Evolutionary conservation across 1,140 invertebrate species (phyloP).

Genomic region (Drosophila nikananu): DNA sequence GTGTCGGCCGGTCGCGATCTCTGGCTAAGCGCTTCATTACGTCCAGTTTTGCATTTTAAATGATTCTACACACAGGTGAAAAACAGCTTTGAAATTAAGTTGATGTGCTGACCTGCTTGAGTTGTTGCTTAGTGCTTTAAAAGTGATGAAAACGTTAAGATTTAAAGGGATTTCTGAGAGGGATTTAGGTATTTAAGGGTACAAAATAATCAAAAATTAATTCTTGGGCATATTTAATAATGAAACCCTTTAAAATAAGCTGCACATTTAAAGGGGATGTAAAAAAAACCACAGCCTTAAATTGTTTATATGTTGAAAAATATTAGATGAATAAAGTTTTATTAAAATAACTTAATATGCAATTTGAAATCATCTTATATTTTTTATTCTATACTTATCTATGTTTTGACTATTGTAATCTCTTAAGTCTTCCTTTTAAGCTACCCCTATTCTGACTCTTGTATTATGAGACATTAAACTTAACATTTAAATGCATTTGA

Average conservation of each 20-base stretch:
- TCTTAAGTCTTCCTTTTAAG: background rate
- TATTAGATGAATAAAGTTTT: background rate
- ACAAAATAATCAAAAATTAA: too few relatives aligned
- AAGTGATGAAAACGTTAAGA: background rate
- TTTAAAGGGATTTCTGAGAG: background rate
- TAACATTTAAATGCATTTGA: constrained; percentile 39
- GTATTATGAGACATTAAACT: constrained; percentile 23
- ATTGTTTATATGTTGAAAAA: background rate
- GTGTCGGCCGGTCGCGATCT: constrained; percentile 18
- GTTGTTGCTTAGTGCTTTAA: background rate
- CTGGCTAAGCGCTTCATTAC: constrained; percentile 40
- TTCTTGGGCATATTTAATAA: too few relatives aligned
- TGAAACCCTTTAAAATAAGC: background rate
- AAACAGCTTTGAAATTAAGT: background rate
- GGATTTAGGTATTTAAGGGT: too few relatives aligned
- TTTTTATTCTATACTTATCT: background rate
- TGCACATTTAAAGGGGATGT: background rate
- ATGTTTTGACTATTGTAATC: background rate
- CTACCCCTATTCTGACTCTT: background rate
- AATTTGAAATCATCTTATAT: background rate
- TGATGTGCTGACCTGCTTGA: constrained; percentile 3
- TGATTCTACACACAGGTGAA: constrained; percentile 1
- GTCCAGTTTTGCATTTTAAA: constrained; percentile 49
- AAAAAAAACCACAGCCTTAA: background rate
- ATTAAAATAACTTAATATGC: background rate